Base-by-base conservation (phyloP, 2,797 vertebrate species). In the Tokudaia tokunoshimensis region DNA sequence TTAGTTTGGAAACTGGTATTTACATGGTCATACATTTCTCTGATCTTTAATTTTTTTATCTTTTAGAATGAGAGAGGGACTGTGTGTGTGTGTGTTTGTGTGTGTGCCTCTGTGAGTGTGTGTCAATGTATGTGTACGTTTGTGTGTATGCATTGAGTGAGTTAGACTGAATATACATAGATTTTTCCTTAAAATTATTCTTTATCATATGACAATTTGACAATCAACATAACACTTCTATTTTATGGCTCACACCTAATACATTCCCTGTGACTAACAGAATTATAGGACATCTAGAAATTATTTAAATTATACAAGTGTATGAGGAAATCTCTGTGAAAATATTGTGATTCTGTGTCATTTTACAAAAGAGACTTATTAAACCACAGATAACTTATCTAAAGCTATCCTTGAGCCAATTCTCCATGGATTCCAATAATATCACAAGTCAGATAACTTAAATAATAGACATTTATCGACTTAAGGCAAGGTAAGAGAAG, bases 391-490 rank as follows among this genome's bases (percentile, higher is more conserved):
- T 57, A 57, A 67, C 8, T 31, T 11, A 19, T 26, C 3, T 34
- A 3, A 3, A 34, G 12, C 12, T 26, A 31, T 55, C 19, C 0
- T 55, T 31, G 3, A 86, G 15, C 14, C 59, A 55, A n/a, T 67
- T 2, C 0, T 44, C n/a, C 5, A 5, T 47, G 6, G 3, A 87
- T 8, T 79, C 1, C 9, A 37, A 14, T 52, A 19, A 13, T 52
- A 59, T n/a, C 9, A 24, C 1, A 84, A 24, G 67, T 4, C 61
- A 22, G 15, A n/a, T 29, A 12, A n/a, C 22, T 78, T 82, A 79
- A 74, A 52, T 22, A 31, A 22, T 6, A 94, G 24, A 52, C 3
- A 61, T 70, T 89, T 81, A 85, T 81, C 59, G 37, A 22, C 31
- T 94, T 86, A 70, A 86, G 50, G 9, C 47, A 86, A 50, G 1